A percentile compares a stretch with the other conserved stretches of the same genome.
Conservation (phyloP, 2,797 vertebrate species). For the Sebastes diploproa region DNA sequence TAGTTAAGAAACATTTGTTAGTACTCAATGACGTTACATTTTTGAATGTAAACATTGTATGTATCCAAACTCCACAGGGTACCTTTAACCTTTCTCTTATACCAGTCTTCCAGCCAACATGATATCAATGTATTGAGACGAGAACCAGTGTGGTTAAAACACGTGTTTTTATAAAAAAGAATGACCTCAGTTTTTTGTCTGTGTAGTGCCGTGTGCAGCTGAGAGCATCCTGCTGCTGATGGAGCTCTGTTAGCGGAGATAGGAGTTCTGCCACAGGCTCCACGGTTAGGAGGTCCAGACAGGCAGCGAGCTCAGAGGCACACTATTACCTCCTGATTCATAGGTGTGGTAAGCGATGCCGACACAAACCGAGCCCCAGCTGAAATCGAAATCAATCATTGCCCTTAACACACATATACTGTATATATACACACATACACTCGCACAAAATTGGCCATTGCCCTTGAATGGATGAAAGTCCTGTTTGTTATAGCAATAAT, state of each 20-base stretch:
- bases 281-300: conserved; percentile 44
- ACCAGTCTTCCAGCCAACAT: neutral
- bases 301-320: conserved; percentile 24
- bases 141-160: neutral
- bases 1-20: neutral
- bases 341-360: conserved; percentile 61
- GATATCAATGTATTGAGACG: neutral
- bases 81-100: neutral
- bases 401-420: conserved; percentile 27
- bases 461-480: conserved; percentile 54
- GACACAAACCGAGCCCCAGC: conserved; percentile 60
- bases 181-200: neutral
- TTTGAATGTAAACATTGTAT: neutral
- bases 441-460: conserved; percentile 20
- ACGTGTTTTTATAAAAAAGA: neutral
- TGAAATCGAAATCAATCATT: conserved; percentile 72
- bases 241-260: conserved; percentile 38
- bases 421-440: neutral
- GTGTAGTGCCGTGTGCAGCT: neutral
- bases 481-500: conserved; percentile 51
- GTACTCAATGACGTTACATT: neutral
- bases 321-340: conserved; percentile 69
- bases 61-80: neutral
- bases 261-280: conserved; percentile 21
- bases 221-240: conserved; percentile 11